Evolutionary conservation across 2,113 vertebrate genomes (phyloP), one percentile per base, ranked within the genome.

Genomic region (Scomber japonicus): DNA sequence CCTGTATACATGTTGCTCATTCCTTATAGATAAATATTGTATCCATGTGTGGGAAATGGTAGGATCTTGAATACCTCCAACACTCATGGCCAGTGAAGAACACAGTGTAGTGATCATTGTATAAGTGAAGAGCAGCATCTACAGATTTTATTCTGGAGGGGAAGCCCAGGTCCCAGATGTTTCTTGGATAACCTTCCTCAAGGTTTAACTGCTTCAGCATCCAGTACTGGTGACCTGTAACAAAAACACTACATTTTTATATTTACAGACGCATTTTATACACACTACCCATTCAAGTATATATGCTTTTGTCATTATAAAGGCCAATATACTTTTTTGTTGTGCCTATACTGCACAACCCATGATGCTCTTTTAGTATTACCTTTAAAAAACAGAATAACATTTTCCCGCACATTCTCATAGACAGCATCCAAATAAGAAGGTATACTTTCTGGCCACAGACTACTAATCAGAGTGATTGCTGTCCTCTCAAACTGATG

Each of bases 181-280:
- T 96, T 92, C 93, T 94, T 14, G 97, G 96, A 81, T 95, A 97
- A 13, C 93, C 95, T 73, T 96, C 91, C 70, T 94, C 27, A 59
- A 96, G 91, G 16, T 94, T 92, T 0, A 96, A 93, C 60, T 95
- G 95, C 70, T 87, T 96, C 65, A 97, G 71, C 46, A 66, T 91
- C 97, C 97, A 98, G 78, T 96, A 96, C 87, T 96, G 96, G 76
- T 90, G 93, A 46, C 96, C 97, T 98, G 83, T 64, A 87, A 63
- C 14, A 84, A 44, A 72, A 66, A 40, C 3, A 75, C 3, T 0
- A 21, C 3, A 24, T 2, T 24, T 3, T 75, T 5, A 49, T 1
- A 61, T 40, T 17, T 17, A 11, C 44, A 46, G 8, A 3, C 13
- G 19, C 21, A 30, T 61, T 40, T 76, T 2, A 31, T 19, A 56